These are phyloP conservation scores for Chymomyza costata DNA, from an alignment of 1,140 invertebrate genomes.

Conservation along the genomic window DNA sequence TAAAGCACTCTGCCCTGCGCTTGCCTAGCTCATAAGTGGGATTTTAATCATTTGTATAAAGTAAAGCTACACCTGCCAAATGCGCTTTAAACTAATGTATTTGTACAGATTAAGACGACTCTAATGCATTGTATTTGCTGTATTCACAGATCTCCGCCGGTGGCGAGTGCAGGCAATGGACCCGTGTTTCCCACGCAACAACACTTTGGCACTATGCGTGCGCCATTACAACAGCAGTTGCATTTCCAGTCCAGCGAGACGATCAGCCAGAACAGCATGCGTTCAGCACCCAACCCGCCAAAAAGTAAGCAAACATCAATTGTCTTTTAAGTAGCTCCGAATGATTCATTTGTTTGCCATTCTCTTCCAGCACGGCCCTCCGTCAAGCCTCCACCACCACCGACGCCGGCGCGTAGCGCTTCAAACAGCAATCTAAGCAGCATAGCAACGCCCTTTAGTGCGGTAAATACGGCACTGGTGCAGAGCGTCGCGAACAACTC, in stretches of 20 bases:
- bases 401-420: slow-evolving; percentile 68
- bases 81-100: too few relatives aligned
- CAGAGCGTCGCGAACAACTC: slow-evolving; percentile 39
- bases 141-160: slow-evolving; percentile 61
- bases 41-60: too few relatives aligned
- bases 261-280: slow-evolving; percentile 50
- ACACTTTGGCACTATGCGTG: slow-evolving; percentile 68
- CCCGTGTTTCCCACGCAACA: slow-evolving; percentile 63
- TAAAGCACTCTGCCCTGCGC: background rate
- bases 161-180: slow-evolving; percentile 45
- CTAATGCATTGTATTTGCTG: too few relatives aligned
- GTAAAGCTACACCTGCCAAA: too few relatives aligned
- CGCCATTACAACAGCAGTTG: slow-evolving; percentile 48
- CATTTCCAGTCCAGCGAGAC: slow-evolving; percentile 44
- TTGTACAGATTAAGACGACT: too few relatives aligned
- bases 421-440: slow-evolving; percentile 71
- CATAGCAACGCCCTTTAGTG: slow-evolving; percentile 39
- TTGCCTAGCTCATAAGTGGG: too few relatives aligned
- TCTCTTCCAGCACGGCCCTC: slow-evolving; percentile 52
- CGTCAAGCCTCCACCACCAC: slow-evolving; percentile 71
- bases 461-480: slow-evolving; percentile 57
- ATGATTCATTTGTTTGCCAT: too few relatives aligned
- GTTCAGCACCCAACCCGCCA: slow-evolving; percentile 63
- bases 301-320: slow-evolving; percentile 49
- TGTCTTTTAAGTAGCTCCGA: background rate